Base-by-base conservation (phyloP, 1,140 invertebrate genomes). In the Lepidurus couesii region DNA sequence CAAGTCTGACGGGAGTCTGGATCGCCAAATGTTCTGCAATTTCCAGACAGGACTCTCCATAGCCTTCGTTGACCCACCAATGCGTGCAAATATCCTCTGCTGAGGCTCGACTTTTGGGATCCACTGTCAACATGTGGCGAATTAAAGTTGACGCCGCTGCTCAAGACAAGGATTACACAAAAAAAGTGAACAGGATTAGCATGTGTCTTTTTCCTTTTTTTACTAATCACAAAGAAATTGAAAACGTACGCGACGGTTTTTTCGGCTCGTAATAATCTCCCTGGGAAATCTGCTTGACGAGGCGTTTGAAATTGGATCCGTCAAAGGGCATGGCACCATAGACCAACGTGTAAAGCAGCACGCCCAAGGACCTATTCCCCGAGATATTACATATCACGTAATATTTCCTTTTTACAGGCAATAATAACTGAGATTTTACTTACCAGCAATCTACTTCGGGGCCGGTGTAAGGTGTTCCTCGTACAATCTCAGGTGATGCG, bases 301-400 rank as follows among this genome's bases (percentile, higher is more conserved):
- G 89, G 82, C 94, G 89, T 84, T 97, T 97, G 84, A 99, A 99
- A 87, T 99, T 98, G 78, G 95, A 96, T 76, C 97, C 97, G 87
- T 99, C 97, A 85, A 99, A 99, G 42, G 98, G 98, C 98, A 99
- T 99, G 81, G 97, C 95, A 82, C 98, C 97, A 86, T 99, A 99
- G 74, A 99, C 97, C 83, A 99, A 87, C 42, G 98, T 99, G 83
- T 99, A 99, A 0, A 99, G 87, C 24, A 99, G 88, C 53, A 99
- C 98, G 77, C 98, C 98, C 75, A 99, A 86, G 24, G 96, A 98
- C 98, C 97, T 99, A 85, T 78, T 75, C 80, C 73, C 78, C 77
- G 74, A 79, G 80, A 76, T 42, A 80, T 73, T 16, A n/a, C 21
- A 21, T n/a, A 16, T 26, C 9, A n/a, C 10, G 11, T 26, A 43